Evolutionary conservation across 2,888 invertebrate genomes (phyloP).

Genomic region (Himalopsyche kuldschensis): DNA sequence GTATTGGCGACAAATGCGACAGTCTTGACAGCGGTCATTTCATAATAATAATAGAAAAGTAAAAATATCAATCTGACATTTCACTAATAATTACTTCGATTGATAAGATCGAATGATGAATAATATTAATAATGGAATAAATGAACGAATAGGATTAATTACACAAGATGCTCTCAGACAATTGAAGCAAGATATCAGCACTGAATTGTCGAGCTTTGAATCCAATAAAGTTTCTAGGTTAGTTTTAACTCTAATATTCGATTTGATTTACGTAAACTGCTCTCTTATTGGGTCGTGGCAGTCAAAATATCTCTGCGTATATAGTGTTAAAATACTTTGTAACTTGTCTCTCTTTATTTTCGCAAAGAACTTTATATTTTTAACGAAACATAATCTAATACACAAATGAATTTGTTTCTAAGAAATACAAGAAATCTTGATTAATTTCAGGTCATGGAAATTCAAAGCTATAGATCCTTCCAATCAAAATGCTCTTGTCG

Average conservation of each 20-base stretch:
- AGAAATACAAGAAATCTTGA: no score
- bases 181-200: slow-evolving; percentile 26
- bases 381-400: no score
- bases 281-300: background rate
- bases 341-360: no score
- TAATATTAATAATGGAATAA: slow-evolving; percentile 21
- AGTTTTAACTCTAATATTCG: background rate
- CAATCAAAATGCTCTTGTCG: slow-evolving; percentile 30
- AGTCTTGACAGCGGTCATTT: background rate
- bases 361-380: no score
- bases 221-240: slow-evolving; percentile 23
- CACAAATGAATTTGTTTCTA: no score
- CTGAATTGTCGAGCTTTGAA: slow-evolving; percentile 24
- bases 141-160: slow-evolving; percentile 16
- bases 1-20: background rate
- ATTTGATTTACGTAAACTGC: background rate
- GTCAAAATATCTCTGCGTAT: background rate
- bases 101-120: background rate
- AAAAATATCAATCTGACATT: background rate
- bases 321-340: background rate
- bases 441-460: slow-evolving; percentile 15
- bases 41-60: background rate
- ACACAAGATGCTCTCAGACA: slow-evolving; percentile 30
- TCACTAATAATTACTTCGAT: background rate
- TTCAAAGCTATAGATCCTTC: slow-evolving; percentile 17